Evolutionary conservation across 1,140 invertebrate genomes (phyloP), one percentile per base, ranked within the genome.

Genomic region (Drosophila sp.): DNA sequence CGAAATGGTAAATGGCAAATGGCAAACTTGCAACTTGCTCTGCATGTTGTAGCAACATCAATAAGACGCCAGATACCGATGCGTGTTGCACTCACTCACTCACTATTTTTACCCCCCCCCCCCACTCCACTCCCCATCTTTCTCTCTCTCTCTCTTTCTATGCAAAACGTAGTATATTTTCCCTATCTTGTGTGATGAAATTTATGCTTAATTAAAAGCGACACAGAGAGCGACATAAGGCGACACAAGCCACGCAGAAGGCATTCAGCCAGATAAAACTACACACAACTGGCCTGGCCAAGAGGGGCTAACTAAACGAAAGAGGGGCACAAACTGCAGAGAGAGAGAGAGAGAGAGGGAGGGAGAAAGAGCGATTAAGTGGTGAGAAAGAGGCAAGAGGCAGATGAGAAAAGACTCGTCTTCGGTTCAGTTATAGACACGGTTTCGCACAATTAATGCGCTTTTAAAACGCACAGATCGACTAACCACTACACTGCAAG

Each of bases 191-290:
- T 76, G 90, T 83, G 86, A 90, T 86, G 79, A 87, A 91, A 91
- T 91, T 91, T 91, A 91, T 91, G 90, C 90, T 90, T 91, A 91
- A 91, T 91, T 91, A 91, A 91, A 91, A 89, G 82, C 83, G 84
- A 91, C 89, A 90, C 77, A 60, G 44, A 50, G 44, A 50, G 44
- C 44, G 44, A 50, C 44, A 50, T 50, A 83, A 81, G 77, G 78
- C 71, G 74, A 78, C 75, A 76, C 72, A 66, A 44, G 70, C 60
- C 67, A 76, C 74, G 67, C 75, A 79, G 70, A 72, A 79, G 62
- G 76, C 76, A 63, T 79, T 63, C 44, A 60, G 11, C 17, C 54
- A 79, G 75, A 72, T 72, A 78, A 78, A 66, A 60, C 50, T 17
- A 32, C 33, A 57, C 11, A 38, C 10, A 38, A 38, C 8, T 7